phyloP scores from a whole-genome alignment of 2,113 vertebrate species.

The Anhinga anhinga region DNA sequence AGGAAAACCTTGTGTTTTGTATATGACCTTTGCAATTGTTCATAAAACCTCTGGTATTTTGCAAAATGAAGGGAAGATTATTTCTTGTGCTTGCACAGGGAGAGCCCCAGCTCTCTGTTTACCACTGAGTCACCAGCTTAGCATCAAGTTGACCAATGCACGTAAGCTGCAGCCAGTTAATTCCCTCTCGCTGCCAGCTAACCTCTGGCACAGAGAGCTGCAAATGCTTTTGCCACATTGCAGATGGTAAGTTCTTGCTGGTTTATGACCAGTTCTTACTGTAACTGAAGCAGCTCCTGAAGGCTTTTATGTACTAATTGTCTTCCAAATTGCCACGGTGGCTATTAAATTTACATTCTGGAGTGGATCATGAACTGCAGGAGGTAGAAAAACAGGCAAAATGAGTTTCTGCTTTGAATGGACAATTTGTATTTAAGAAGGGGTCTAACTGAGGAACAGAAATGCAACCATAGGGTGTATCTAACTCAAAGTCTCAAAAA shows the following conservation, averaged over 20 bases:
- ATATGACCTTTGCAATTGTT: background rate
- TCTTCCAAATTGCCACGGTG: background rate
- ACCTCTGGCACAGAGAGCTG: background rate
- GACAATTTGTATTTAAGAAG: background rate
- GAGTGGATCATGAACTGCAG: background rate
- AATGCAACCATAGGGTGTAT: background rate
- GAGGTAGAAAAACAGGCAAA: background rate
- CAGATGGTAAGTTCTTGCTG: background rate
- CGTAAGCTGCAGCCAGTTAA: background rate
- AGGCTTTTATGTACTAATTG: background rate
- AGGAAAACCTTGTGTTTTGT: background rate
- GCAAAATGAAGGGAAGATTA: background rate
- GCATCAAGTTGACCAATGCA: background rate
- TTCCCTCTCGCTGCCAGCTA: background rate
- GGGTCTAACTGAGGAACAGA: background rate
- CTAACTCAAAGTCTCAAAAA: background rate
- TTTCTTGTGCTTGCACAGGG: background rate
- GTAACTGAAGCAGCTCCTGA: background rate
- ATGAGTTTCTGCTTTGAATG: background rate
- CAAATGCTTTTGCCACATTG: background rate
- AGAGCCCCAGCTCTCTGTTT: background rate
- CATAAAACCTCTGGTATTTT: background rate
- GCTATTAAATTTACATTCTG: background rate
- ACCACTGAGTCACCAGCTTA: background rate
- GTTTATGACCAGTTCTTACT: constrained; percentile 9